Percentiles rank a stretch among this genome's conserved stretches.
Evolutionary conservation across 2,888 invertebrate species (phyloP).

Genomic region (Syrphus vitripennis): DNA sequence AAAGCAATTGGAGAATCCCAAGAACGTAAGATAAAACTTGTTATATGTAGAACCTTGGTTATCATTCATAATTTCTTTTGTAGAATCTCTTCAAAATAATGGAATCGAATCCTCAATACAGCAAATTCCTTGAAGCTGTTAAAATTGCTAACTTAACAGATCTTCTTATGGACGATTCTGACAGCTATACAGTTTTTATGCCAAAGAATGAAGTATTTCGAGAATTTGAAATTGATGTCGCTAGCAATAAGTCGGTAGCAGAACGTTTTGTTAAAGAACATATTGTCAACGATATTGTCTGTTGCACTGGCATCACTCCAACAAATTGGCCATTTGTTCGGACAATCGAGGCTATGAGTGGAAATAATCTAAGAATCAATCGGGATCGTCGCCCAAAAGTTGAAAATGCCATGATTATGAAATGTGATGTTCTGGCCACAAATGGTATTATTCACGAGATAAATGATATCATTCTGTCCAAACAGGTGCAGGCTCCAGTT

Average conservation of each 20-base stretch:
- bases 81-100: conserved; percentile 78
- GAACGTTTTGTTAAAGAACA: conserved; percentile 78
- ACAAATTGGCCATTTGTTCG: conserved; percentile 81
- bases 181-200: conserved; percentile 78
- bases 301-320: conserved; percentile 80
- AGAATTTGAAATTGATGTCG: conserved; percentile 77
- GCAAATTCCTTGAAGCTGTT: conserved; percentile 79
- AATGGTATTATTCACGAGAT: conserved; percentile 81
- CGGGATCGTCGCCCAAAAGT: conserved; percentile 81
- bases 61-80: neutral
- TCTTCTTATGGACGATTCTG: conserved; percentile 76
- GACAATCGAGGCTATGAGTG: conserved; percentile 79
- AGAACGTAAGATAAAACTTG: conserved; percentile 74
- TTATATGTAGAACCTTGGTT: neutral
- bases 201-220: conserved; percentile 80
- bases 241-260: conserved; percentile 74
- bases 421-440: conserved; percentile 79
- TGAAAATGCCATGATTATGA: conserved; percentile 81
- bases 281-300: conserved; percentile 80
- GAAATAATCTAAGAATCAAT: conserved; percentile 78
- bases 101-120: conserved; percentile 79
- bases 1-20: conserved; percentile 82
- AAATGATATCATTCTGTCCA: conserved; percentile 79
- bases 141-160: conserved; percentile 78
- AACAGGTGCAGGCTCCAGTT: conserved; percentile 15